A percentile compares a stretch with the other conserved stretches of the same genome.
Evolutionary conservation across 2,113 vertebrate genomes (phyloP).

Genomic region (Pteropus alecto): DNA sequence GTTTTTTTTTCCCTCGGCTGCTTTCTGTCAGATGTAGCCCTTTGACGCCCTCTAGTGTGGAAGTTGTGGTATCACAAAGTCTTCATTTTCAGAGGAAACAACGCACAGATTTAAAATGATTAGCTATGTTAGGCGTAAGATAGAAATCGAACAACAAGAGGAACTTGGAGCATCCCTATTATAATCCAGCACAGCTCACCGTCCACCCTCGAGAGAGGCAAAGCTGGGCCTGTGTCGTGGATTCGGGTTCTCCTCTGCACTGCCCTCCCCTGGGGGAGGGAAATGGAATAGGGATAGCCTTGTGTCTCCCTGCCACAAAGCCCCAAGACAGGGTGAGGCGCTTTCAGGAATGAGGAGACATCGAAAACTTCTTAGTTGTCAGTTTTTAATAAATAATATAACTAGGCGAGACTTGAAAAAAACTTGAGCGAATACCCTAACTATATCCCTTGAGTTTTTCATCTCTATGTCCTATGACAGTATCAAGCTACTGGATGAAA

Average conservation of each 20-base stretch:
- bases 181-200: background rate
- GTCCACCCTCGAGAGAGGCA: background rate
- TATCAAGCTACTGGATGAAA: background rate
- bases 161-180: background rate
- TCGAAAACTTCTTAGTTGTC: background rate
- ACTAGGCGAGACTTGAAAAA: background rate
- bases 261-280: background rate
- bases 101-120: background rate
- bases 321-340: background rate
- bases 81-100: background rate
- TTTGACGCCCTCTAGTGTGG: constrained; percentile 44
- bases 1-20: accelerated
- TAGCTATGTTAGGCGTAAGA: background rate
- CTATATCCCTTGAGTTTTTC: background rate
- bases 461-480: background rate
- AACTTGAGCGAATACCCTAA: background rate
- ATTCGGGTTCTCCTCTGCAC: background rate
- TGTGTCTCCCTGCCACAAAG: too few relatives aligned
- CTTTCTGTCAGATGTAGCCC: background rate
- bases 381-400: background rate
- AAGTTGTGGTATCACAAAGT: background rate
- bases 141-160: background rate
- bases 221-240: accelerated
- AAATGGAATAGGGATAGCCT: accelerated
- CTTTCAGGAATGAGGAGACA: background rate